A percentile compares a stretch with the other conserved stretches of the same genome.
phyloP scores from a whole-genome alignment of 2,113 vertebrate genomes.

The Syrmaticus mikado region DNA sequence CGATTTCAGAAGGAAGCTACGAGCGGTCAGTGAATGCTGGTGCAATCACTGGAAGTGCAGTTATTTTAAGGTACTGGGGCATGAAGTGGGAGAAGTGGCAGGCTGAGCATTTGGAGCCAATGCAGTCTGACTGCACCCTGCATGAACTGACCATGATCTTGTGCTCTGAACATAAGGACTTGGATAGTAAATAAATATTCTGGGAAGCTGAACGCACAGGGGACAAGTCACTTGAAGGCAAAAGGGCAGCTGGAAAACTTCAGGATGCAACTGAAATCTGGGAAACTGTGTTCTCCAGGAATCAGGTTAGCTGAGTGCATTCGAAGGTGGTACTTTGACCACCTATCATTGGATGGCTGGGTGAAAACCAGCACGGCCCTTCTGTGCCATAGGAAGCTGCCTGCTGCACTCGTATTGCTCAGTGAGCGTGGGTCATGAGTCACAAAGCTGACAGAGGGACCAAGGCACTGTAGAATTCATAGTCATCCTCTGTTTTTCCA shows the following conservation, averaged over 20 bases:
- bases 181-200: not conserved
- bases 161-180: not conserved
- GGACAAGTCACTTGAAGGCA: slow-evolving; percentile 10
- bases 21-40: not conserved
- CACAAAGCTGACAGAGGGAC: not conserved
- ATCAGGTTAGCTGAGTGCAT: rapidly evolving
- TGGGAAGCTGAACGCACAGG: not conserved
- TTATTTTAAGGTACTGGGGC: slow-evolving; percentile 25
- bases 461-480: not conserved
- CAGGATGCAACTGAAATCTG: not conserved
- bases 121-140: slow-evolving; percentile 2
- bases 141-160: not conserved
- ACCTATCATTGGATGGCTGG: not conserved
- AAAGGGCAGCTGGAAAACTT: slow-evolving; percentile 26
- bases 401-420: not conserved
- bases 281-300: not conserved
- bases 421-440: not conserved
- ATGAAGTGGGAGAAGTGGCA: not conserved
- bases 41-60: not conserved
- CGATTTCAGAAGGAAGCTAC: not conserved
- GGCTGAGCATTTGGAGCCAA: not conserved
- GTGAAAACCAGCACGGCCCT: not conserved
- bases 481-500: not conserved
- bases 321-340: not conserved
- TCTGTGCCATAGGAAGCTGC: rapidly evolving